Percentiles rank a stretch among this genome's conserved stretches.
Conservation (phyloP, 2,113 vertebrate species). For the Rhabdomys dilectus region DNA sequence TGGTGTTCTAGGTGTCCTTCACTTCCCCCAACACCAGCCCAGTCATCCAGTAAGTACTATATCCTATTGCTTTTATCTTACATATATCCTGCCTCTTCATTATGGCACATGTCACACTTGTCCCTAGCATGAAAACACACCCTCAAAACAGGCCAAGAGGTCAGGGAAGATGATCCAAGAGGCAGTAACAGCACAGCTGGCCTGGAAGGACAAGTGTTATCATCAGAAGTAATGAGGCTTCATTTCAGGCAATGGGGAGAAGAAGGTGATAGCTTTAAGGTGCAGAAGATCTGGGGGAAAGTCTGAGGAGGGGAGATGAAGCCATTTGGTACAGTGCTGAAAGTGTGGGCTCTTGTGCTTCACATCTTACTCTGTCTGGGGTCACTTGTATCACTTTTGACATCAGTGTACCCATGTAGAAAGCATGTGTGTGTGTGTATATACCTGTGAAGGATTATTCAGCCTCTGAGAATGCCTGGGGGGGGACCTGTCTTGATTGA, state of each 20-base stretch:
- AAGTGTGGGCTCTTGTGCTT: background rate
- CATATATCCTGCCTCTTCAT: background rate
- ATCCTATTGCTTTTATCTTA: background rate
- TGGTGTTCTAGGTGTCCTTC: background rate
- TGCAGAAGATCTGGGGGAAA: background rate
- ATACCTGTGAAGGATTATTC: background rate
- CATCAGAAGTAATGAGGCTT: background rate
- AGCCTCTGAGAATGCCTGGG: background rate
- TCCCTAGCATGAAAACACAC: background rate
- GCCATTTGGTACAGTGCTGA: rapidly evolving
- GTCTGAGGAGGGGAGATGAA: background rate
- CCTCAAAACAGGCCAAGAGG: background rate
- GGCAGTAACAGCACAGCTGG: background rate
- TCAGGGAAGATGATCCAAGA: background rate
- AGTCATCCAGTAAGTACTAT: background rate
- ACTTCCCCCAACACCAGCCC: background rate
- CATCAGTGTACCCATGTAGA: background rate
- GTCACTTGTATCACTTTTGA: background rate
- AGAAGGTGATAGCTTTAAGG: rapidly evolving
- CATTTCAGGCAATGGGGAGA: background rate
- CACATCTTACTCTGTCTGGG: background rate
- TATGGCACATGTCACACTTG: background rate
- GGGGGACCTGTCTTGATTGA: background rate
- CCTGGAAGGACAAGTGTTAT: background rate
- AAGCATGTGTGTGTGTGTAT: background rate